phyloP scores from a whole-genome alignment of 1,140 invertebrate species.

The Dreissena polymorpha region DNA sequence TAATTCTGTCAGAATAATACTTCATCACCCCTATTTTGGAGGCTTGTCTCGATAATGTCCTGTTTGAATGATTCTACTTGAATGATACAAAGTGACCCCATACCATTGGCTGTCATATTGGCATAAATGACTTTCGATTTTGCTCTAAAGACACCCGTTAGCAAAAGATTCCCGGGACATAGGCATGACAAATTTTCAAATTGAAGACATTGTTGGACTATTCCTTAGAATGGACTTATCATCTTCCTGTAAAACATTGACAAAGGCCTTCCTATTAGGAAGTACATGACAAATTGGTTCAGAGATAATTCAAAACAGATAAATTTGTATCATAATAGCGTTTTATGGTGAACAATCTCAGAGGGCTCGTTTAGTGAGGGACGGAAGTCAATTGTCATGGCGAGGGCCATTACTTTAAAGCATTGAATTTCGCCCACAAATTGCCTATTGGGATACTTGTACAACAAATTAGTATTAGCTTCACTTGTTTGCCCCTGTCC shows the following conservation, averaged over 20 bases:
- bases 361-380: conserved; percentile 36
- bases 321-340: conserved; percentile 45
- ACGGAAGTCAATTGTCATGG: conserved; percentile 53
- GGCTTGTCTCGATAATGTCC: conserved; percentile 52
- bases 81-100: conserved; percentile 43
- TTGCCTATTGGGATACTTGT: conserved; percentile 24
- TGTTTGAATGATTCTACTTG: conserved; percentile 42
- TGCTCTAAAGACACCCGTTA: neutral
- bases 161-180: neutral
- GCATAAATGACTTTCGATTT: conserved; percentile 53
- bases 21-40: conserved; percentile 34
- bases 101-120: conserved; percentile 40
- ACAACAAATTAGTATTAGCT: conserved; percentile 56
- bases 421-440: conserved; percentile 50
- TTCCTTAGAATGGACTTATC: too few relatives aligned
- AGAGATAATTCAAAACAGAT: conserved; percentile 27
- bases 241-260: conserved; percentile 35
- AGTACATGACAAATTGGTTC: conserved; percentile 25
- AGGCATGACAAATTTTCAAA: conserved; percentile 44
- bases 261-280: conserved; percentile 26
- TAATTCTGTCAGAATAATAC: conserved; percentile 50
- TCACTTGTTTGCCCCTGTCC: conserved; percentile 51
- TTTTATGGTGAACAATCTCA: conserved; percentile 30
- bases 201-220: too few relatives aligned
- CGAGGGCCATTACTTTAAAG: conserved; percentile 36